Percentiles rank a stretch among this genome's conserved stretches.
These are phyloP conservation scores for Callyntrura guangdongensis DNA, from an alignment of 2,888 invertebrate genomes.

Conservation along the genomic window DNA sequence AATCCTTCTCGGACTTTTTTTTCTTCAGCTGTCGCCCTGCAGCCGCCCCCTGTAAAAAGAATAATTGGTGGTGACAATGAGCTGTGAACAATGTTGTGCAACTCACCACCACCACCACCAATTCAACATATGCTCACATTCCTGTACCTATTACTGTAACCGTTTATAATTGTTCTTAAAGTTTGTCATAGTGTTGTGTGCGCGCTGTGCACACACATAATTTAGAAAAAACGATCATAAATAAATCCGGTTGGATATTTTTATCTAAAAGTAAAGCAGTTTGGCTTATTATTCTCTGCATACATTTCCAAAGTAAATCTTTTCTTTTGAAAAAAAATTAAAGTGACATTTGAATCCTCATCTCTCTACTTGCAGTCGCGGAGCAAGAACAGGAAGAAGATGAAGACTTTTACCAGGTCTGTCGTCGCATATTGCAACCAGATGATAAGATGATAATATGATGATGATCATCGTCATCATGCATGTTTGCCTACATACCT, in stretches of 20 bases:
- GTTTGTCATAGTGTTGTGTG: background rate
- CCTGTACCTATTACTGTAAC: slow-evolving; percentile 13
- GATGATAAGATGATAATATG: slow-evolving; percentile 48
- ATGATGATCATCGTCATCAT: slow-evolving; percentile 16
- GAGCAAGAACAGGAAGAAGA: slow-evolving; percentile 1
- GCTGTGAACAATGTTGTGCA: slow-evolving; percentile 68
- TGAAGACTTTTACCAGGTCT: background rate
- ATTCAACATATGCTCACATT: slow-evolving; percentile 52
- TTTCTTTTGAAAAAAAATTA: slow-evolving; percentile 26
- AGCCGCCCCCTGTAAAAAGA: slow-evolving; percentile 29
- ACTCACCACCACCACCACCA: slow-evolving; percentile 41
- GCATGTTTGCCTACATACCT: slow-evolving; percentile 35
- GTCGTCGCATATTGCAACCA: slow-evolving; percentile 68
- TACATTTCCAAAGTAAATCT: slow-evolving; percentile 49
- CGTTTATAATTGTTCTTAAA: slow-evolving; percentile 21
- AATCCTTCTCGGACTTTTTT: background rate
- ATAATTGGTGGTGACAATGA: slow-evolving; percentile 69
- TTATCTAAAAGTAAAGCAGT: slow-evolving; percentile 22
- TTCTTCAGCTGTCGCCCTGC: background rate
- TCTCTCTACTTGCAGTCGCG: background rate
- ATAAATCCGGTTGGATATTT: slow-evolving; percentile 63
- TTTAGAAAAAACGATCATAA: slow-evolving; percentile 57
- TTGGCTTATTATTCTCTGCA: slow-evolving; percentile 18
- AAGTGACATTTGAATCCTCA: slow-evolving; percentile 45
- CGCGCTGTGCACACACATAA: slow-evolving; percentile 29